Conservation (phyloP, 2,797 vertebrate species). For the Rhinogobio ventralis region DNA sequence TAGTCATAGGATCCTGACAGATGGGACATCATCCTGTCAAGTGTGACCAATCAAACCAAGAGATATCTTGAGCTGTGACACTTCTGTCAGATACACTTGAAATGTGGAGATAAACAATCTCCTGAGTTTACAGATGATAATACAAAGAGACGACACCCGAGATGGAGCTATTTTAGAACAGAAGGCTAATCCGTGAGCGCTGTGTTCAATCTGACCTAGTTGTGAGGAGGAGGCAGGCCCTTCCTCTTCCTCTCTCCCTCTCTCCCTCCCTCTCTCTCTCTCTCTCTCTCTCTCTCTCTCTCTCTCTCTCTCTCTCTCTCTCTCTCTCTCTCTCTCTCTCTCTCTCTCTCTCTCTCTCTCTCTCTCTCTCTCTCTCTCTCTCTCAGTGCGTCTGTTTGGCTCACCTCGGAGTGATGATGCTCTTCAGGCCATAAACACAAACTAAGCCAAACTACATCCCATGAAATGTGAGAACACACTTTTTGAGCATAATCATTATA, state of each 20-base stretch:
- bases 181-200: conserved; percentile 23
- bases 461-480: conserved; percentile 29
- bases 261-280: background rate
- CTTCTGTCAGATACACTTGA: conserved; percentile 34
- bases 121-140: conserved; percentile 48
- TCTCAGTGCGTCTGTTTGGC: background rate
- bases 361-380: background rate
- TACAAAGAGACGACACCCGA: conserved; percentile 30
- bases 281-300: background rate
- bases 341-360: background rate
- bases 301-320: background rate
- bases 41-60: conserved; percentile 29
- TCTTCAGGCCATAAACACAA: conserved; percentile 12
- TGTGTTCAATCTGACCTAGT: conserved; percentile 58
- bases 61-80: conserved; percentile 38
- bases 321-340: background rate
- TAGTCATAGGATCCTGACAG: conserved; percentile 7
- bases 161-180: conserved; percentile 42
- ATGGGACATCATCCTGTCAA: conserved; percentile 30
- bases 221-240: conserved; percentile 28
- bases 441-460: conserved; percentile 14
- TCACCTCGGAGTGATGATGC: background rate
- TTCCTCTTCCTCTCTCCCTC: background rate
- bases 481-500: conserved; percentile 12
- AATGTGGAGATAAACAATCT: conserved; percentile 21